phyloP scores from a whole-genome alignment of 2,113 vertebrate genomes.

The Budorcas taxicolor region DNA sequence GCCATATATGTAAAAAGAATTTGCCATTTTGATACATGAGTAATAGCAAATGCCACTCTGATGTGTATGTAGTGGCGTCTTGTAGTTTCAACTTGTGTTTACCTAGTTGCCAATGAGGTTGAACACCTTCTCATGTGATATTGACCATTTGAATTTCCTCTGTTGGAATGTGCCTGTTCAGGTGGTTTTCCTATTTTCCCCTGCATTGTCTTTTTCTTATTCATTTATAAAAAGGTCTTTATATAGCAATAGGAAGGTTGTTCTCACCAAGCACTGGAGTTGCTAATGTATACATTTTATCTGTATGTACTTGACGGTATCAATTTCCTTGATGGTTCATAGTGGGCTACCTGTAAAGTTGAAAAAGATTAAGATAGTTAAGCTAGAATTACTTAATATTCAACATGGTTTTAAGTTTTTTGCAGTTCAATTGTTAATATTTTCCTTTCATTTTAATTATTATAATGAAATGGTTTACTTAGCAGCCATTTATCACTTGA shows the following conservation, averaged over 20 bases:
- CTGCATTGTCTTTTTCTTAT: not conserved
- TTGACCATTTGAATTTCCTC: not conserved
- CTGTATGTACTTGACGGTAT: not conserved
- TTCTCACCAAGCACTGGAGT: not conserved
- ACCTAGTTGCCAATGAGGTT: not conserved
- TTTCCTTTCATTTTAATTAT: constrained; percentile 44
- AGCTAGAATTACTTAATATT: constrained; percentile 19
- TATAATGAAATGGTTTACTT: constrained; percentile 46
- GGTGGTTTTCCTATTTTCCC: not conserved
- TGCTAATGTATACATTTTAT: not conserved
- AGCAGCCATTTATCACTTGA: constrained; percentile 32
- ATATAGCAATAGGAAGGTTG: not conserved
- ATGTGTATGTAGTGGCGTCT: not conserved
- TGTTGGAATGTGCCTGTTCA: not conserved
- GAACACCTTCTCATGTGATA: not conserved
- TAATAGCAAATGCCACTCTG: not conserved
- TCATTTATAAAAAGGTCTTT: not conserved
- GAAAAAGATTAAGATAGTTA: constrained; percentile 45
- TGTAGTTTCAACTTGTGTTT: not conserved
- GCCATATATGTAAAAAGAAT: not conserved
- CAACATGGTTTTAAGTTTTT: not conserved
- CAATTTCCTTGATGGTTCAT: constrained; percentile 24
- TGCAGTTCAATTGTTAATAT: constrained; percentile 3
- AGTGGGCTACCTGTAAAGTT: not conserved
- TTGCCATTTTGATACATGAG: not conserved